A percentile compares a stretch with the other conserved stretches of the same genome.
These are phyloP conservation scores for Hemithea aestivaria DNA, from an alignment of 2,888 invertebrate genomes.

Conservation along the genomic window DNA sequence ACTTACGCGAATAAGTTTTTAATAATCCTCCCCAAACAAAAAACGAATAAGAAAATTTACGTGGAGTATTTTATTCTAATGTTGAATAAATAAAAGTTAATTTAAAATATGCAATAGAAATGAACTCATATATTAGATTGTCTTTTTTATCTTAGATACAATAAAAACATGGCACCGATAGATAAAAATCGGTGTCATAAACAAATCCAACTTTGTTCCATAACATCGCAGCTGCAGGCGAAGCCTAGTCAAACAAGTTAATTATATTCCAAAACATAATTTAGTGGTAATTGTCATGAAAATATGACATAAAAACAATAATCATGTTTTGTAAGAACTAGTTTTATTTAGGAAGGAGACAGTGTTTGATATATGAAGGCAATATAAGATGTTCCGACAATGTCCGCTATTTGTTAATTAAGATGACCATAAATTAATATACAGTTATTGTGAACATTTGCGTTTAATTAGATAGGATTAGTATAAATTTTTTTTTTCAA, in stretches of 20 bases:
- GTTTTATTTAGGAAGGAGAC: conserved; percentile 29
- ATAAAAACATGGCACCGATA: too few relatives aligned
- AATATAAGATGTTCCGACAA: conserved; percentile 20
- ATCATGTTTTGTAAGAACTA: conserved; percentile 16
- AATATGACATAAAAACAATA: conserved; percentile 6
- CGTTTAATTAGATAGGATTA: conserved; percentile 7
- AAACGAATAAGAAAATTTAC: too few relatives aligned
- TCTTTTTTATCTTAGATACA: too few relatives aligned
- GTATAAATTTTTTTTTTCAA: neutral
- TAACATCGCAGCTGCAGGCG: neutral
- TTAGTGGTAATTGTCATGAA: conserved; percentile 16
- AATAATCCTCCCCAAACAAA: too few relatives aligned
- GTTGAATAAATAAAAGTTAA: too few relatives aligned
- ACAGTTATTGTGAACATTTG: conserved; percentile 15
- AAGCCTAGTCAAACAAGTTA: conserved; percentile 7
- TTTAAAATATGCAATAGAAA: too few relatives aligned
- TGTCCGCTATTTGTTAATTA: conserved; percentile 11
- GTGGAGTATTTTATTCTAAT: too few relatives aligned
- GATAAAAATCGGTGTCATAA: too few relatives aligned
- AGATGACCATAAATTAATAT: conserved; percentile 10
- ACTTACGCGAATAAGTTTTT: too few relatives aligned
- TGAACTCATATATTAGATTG: too few relatives aligned
- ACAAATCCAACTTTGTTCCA: too few relatives aligned
- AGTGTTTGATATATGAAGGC: conserved; percentile 20
- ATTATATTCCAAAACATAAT: conserved; percentile 12